Base-by-base conservation (phyloP, 2,888 invertebrate genomes). In the Euplagia quadripunctaria region DNA sequence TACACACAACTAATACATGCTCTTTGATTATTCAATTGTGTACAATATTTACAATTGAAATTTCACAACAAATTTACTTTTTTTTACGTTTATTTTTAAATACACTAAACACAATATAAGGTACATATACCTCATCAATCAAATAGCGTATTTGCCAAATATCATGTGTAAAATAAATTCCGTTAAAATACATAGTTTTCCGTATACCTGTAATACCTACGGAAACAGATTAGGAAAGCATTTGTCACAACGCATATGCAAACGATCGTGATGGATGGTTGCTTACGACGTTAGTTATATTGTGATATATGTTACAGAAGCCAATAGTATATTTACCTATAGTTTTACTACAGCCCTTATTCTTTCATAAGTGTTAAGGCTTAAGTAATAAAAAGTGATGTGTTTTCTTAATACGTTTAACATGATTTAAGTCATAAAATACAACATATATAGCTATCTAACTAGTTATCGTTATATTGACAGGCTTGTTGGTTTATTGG, bases 211-310 rank as follows among this genome's bases (percentile, higher is more conserved):
- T 79, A 78, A 79, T 83, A 77, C 74, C 69, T 75, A 74, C 80
- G 81, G 82, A 78, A 87, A 89, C 88, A 89, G 87, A 93, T 93
- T 91, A 92, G 87, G 89, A 86, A 88, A 80, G 87, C 92, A 92
- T 94, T 93, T 91, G 92, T 94, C 93, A 91, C 83, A 80, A 84
- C 90, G 86, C 93, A 92, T 84, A 88, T 93, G 93, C 87, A 82
- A 71, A 80, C 85, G 91, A 92, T 88, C 82, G 82, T 93, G 93
- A 94, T 91, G 88, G 91, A 93, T 93, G 72, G 74, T 70, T 64
- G 71, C 76, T 82, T 79, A 72, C 72, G 65, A 75, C 61, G 71
- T 49, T 71, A 49, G 68, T 58, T 43, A 55, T 63, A 67, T 31
- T 31, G 31, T 68, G 68, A 42, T 68, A 52, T 72, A 58, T 5